These are phyloP conservation scores for Microcebus murinus DNA, from an alignment of 2,113 vertebrate species.

Conservation along the genomic window DNA sequence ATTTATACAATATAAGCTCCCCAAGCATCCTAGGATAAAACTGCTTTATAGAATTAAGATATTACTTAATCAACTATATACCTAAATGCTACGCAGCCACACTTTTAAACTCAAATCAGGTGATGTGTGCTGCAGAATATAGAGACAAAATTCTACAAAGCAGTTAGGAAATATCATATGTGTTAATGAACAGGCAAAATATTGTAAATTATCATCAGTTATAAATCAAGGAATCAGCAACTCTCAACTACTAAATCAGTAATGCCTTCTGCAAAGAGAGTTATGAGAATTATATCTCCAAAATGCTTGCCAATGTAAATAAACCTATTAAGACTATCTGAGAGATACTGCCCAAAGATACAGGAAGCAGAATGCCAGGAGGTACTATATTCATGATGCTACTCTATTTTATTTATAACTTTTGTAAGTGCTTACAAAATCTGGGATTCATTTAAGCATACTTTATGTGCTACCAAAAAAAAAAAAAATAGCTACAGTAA, in stretches of 20 bases:
- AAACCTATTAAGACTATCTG: background rate
- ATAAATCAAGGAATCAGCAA: background rate
- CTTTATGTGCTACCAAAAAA: background rate
- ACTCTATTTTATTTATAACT: background rate
- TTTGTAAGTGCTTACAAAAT: background rate
- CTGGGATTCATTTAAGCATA: constrained; percentile 19
- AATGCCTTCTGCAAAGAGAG: background rate
- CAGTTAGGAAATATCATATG: background rate
- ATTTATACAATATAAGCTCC: constrained; percentile 28
- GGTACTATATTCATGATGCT: background rate
- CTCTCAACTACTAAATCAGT: background rate
- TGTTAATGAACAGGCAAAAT: background rate
- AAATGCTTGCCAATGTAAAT: background rate
- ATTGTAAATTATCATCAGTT: background rate
- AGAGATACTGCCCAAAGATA: background rate
- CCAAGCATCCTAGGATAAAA: background rate
- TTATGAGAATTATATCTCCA: background rate
- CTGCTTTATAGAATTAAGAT: constrained; percentile 31
- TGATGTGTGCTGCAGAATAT: background rate
- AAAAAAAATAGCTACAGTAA: background rate
- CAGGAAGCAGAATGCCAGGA: background rate
- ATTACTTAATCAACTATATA: background rate
- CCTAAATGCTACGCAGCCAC: background rate
- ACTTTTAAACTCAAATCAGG: background rate
- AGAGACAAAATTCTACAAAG: constrained; percentile 13